These are phyloP conservation scores for Drosophila nikananu DNA, from an alignment of 1,140 invertebrate species.

Conservation along the genomic window DNA sequence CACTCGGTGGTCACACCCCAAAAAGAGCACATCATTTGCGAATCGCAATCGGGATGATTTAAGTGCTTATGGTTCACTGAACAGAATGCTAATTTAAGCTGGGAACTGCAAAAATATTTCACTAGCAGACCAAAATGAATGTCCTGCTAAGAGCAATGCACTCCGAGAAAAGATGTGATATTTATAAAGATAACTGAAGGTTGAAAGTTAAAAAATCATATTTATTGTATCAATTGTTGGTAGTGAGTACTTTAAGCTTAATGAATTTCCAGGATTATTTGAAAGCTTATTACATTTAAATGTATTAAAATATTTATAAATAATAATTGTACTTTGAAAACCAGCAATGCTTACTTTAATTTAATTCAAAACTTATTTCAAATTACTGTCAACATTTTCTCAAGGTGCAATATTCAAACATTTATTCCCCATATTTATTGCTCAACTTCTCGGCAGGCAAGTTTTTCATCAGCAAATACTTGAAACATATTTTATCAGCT, in stretches of 20 bases:
- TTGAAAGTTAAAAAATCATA: background rate
- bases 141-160: background rate
- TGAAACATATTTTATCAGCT: slow-evolving; percentile 43
- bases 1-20: slow-evolving; percentile 22
- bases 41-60: slow-evolving; percentile 28
- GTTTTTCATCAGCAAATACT: slow-evolving; percentile 40
- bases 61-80: slow-evolving; percentile 21
- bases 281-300: background rate
- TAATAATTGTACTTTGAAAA: too few relatives aligned
- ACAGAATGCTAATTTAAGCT: slow-evolving; percentile 18
- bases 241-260: background rate
- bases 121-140: slow-evolving; percentile 1
- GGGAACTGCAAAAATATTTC: slow-evolving; percentile 18
- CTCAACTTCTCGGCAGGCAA: slow-evolving; percentile 12
- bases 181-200: background rate
- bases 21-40: slow-evolving; percentile 21
- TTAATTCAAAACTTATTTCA: background rate
- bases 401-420: background rate
- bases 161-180: background rate
- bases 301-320: background rate
- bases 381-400: background rate
- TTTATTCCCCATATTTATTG: slow-evolving; percentile 13
- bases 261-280: background rate
- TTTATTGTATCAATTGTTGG: background rate
- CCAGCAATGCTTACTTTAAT: background rate